Conservation (phyloP, 2,888 invertebrate species). For the Cremastinae sp. region DNA sequence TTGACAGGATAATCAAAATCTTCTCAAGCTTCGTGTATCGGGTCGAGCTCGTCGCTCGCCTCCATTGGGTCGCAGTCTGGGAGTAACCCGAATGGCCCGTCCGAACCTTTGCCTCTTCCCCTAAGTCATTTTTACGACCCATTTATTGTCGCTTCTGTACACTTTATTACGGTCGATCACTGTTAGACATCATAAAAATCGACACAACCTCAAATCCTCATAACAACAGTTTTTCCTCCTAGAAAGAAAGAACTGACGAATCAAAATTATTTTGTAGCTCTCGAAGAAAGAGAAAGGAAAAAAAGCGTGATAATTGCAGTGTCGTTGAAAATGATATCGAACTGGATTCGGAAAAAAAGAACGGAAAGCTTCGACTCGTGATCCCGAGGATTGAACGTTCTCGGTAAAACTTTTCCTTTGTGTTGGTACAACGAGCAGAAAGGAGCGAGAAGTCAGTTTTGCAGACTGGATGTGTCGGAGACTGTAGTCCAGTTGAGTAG, state of each 20-base stretch:
- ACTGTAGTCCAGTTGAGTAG: constrained; percentile 57
- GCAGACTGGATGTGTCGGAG: constrained; percentile 41
- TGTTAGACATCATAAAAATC: constrained; percentile 13
- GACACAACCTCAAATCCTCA: constrained; percentile 1
- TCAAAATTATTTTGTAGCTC: background rate
- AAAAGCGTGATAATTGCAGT: background rate
- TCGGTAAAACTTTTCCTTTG: constrained; percentile 1
- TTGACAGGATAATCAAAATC: background rate
- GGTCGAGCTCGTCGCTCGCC: constrained; percentile 13
- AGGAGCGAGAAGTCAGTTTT: constrained; percentile 44
- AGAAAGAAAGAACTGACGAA: no score
- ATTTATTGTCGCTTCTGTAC: constrained; percentile 18
- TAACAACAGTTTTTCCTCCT: background rate
- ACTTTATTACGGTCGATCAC: constrained; percentile 12
- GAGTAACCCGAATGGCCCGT: constrained; percentile 55
- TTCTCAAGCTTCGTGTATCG: background rate
- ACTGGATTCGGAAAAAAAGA: constrained; percentile 31
- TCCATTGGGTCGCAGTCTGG: constrained; percentile 53
- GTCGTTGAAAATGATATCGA: constrained; percentile 8
- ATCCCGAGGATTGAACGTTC: constrained; percentile 18
- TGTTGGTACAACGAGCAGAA: constrained; percentile 30
- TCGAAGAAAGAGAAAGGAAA: background rate
- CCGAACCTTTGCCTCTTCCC: constrained; percentile 25
- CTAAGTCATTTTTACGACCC: constrained; percentile 18
- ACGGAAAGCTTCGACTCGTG: constrained; percentile 7